Percentiles rank a stretch among this genome's conserved stretches.
These are phyloP conservation scores for Pasiphila rectangulata DNA, from an alignment of 2,888 invertebrate genomes.

Conservation along the genomic window DNA sequence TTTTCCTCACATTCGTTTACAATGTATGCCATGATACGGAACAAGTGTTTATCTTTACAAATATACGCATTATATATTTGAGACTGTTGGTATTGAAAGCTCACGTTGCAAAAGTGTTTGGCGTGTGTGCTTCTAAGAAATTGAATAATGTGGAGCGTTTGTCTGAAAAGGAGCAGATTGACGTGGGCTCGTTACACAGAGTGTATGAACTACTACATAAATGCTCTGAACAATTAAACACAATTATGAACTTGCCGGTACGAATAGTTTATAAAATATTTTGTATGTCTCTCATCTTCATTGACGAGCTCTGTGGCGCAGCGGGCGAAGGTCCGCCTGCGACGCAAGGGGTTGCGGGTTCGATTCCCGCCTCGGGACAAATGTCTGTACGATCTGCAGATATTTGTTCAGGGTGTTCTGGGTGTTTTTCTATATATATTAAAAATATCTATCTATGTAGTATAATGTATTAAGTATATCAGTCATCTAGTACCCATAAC, in stretches of 20 bases:
- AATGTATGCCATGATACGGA: constrained; percentile 52
- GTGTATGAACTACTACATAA: constrained; percentile 58
- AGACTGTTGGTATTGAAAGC: constrained; percentile 54
- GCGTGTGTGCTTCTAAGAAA: constrained; percentile 25
- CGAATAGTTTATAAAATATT: not conserved
- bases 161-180: constrained; percentile 46
- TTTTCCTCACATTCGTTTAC: not conserved
- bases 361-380: no score
- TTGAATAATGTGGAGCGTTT: constrained; percentile 45
- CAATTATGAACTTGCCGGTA: constrained; percentile 61
- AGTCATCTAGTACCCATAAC: no score
- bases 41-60: constrained; percentile 46
- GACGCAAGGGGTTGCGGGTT: no score
- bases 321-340: no score
- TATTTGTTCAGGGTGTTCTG: no score
- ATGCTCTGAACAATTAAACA: constrained; percentile 55
- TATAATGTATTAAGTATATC: no score
- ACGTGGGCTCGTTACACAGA: constrained; percentile 51
- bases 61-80: constrained; percentile 44
- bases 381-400: no score
- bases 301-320: no score
- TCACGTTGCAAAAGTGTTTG: constrained; percentile 47
- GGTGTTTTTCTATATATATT: no score
- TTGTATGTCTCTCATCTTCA: no score
- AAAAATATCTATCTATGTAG: no score